Percentiles rank a stretch among this genome's conserved stretches.
phyloP scores from a whole-genome alignment of 2,797 vertebrate species.

The Enteromius viviparus region DNA sequence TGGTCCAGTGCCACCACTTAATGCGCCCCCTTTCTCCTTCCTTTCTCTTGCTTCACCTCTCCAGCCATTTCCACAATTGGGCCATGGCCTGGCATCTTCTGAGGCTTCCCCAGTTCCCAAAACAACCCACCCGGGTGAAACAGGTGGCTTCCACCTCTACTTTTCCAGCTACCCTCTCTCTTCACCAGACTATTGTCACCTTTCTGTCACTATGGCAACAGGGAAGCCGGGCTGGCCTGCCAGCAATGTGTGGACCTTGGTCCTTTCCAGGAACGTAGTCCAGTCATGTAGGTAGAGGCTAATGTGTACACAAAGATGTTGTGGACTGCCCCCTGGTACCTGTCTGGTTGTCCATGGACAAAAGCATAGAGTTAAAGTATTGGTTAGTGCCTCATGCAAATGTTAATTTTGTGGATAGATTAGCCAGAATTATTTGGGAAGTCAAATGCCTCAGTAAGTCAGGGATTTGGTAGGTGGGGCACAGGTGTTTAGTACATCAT shows the following conservation, averaged over 20 bases:
- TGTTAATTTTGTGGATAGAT: neutral
- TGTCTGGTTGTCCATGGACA: neutral
- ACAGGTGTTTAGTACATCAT: neutral
- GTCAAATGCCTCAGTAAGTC: neutral
- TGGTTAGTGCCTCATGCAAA: neutral
- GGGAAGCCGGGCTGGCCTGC: neutral
- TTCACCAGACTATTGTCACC: neutral
- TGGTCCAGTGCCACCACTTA: neutral
- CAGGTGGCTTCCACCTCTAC: neutral
- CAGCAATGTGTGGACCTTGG: neutral
- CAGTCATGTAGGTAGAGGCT: neutral
- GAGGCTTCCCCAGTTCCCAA: neutral
- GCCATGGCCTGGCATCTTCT: neutral
- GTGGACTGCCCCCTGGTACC: neutral
- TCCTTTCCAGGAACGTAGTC: neutral
- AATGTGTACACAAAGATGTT: neutral
- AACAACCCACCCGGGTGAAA: neutral
- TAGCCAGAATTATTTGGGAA: neutral
- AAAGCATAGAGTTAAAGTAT: neutral
- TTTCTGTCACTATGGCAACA: neutral
- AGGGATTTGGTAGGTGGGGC: neutral
- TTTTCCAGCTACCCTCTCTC: neutral
- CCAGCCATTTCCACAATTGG: neutral
- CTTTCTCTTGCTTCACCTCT: neutral
- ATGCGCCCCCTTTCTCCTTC: neutral